Conservation (phyloP, 2,113 vertebrate species). For the Cyrtonyx montezumae region DNA sequence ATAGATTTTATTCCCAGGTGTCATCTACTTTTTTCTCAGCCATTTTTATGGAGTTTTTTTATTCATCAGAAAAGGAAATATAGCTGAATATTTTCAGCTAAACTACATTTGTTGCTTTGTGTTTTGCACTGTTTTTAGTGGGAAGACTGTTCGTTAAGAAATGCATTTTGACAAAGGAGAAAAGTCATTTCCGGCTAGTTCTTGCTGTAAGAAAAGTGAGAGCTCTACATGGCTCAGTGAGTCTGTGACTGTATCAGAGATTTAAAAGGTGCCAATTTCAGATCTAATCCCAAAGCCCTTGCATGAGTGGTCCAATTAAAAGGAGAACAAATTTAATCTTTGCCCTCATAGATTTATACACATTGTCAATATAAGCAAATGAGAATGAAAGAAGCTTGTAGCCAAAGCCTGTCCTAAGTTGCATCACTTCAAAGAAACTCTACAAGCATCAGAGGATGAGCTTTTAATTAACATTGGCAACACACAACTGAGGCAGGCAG, state of each 20-base stretch:
- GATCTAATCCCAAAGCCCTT: constrained; percentile 21
- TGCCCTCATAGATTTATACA: neutral
- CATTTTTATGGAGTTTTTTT: neutral
- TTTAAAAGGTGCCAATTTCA: constrained; percentile 44
- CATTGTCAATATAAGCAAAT: constrained; percentile 16
- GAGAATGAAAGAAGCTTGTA: neutral
- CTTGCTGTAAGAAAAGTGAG: neutral
- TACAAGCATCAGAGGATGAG: neutral
- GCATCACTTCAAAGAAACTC: neutral
- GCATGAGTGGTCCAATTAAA: constrained; percentile 31
- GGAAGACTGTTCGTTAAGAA: neutral
- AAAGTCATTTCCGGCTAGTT: constrained; percentile 14
- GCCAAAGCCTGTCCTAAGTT: neutral
- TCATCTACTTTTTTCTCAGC: neutral
- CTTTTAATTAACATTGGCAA: neutral
- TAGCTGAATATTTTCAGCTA: neutral
- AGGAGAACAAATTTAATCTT: constrained; percentile 27
- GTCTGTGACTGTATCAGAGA: constrained; percentile 14
- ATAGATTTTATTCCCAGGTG: neutral
- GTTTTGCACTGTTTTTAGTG: neutral
- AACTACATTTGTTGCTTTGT: neutral
- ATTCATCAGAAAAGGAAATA: neutral
- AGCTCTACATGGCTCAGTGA: neutral
- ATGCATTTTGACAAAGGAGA: constrained; percentile 6
- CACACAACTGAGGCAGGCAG: neutral